Evolutionary conservation across 2,888 invertebrate species (phyloP), one percentile per base, ranked within the genome.

Genomic region (Acronicta alni): DNA sequence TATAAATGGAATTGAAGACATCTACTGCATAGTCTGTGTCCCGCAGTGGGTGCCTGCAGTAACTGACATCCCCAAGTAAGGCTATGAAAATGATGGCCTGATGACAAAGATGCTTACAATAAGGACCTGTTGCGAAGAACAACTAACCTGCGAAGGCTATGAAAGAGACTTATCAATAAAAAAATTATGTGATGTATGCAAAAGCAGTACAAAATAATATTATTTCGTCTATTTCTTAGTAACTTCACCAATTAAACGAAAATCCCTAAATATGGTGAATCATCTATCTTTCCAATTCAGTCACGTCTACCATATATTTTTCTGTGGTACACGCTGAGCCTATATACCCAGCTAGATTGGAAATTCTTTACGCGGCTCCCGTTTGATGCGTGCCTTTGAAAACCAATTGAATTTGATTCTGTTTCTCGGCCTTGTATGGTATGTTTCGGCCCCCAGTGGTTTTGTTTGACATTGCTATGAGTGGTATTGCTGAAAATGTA

Each of bases 361-460:
- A 84, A 87, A 89, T 89, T 86, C 88, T 87, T 87, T 73, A 71
- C 78, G 78, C 72, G 67, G 67, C 55, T 73, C 63, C 60, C 78
- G 77, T 84, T 84, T 81, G 84, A 81, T 81, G 78, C 82, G 77
- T 81, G 81, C 86, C 85, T 85, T 83, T 82, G 79, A 72, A 80
- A 80, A 79, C 80, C 83, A 83, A 88, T 88, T 82, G 80, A 83
- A 84, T 85, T 84, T 80, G 79, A 82, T 83, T 80, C 81, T 66
- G 72, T 69, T 67, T 57, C 72, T 77, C 48, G 23, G 39, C 48
- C 57, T 74, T 68, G 64, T 77, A 52, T 42, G 64, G 66, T 69
- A 67, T 72, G 61, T 75, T 53, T 57, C 20, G 60, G 53, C 43
- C 43, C 48, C 41, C 57, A 52, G 51, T 46, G 63, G 67, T 67